Base-by-base conservation (phyloP, 2,888 invertebrate genomes). In the Macrophya annulata region DNA sequence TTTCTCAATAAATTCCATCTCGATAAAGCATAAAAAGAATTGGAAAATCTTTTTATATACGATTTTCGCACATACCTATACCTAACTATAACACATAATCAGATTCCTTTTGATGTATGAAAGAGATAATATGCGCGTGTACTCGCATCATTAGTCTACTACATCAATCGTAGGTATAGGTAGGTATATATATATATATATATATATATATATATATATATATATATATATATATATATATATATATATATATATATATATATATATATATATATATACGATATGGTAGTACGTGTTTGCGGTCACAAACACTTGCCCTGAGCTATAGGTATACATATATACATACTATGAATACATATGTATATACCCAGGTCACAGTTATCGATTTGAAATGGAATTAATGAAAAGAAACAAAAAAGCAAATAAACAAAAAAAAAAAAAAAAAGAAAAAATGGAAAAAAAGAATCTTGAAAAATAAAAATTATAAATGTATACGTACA, bases 111-210 rank as follows among this genome's bases (percentile, higher is more conserved):
- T 6, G 55, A 55, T 55, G 5, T 55, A 62, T 25, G 10, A 25
- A 21, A 9, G 25, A 25, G 62, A 62, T 62, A 62, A 62, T 25
- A 62, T 12, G 10, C 25, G 62, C 62, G 62, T 62, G 62, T 62
- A 62, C 21, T 25, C 21, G 62, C 62, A 62, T 25, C 62, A 62
- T 62, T 62, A 62, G 62, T 62, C 62, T 55, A 62, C 62, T 25
- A 25, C 8, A 62, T 21, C 10, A 55, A 17, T 6, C 55, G 55
- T 55, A 55, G 55, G n/a, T 55, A 55, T 55, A 55, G 55, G n/a
- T 55, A 55, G n/a, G 2, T 55, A 55, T 55, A 8, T 8, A 8
- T 55, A 55, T 55, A n/a, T n/a, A n/a, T n/a, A n/a, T n/a, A n/a
- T n/a, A n/a, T n/a, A n/a, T n/a, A n/a, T 55, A 55, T 55, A 8